Conservation (phyloP, 2,797 vertebrate species). For the Mallotus villosus region DNA sequence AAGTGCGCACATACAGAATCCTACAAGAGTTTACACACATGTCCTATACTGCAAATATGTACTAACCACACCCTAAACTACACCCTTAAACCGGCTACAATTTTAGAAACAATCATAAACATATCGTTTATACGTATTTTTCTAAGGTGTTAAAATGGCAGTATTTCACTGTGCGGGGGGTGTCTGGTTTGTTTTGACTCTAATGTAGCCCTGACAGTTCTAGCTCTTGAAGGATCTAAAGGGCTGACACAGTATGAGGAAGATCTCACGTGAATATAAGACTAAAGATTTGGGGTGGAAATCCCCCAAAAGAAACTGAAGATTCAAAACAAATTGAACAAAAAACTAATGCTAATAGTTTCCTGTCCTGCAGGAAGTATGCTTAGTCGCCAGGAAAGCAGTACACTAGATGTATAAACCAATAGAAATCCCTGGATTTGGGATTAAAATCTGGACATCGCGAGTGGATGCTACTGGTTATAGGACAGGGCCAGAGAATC, state of each 20-base stretch:
- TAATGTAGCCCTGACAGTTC: conserved; percentile 37
- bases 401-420: neutral
- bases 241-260: conserved; percentile 27
- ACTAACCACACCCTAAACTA: conserved; percentile 35
- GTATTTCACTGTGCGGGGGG: neutral
- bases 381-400: neutral
- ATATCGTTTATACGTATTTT: neutral
- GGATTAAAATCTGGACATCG: neutral
- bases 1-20: conserved; percentile 5
- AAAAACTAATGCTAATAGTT: conserved; percentile 22
- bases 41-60: conserved; percentile 17
- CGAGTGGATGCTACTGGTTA: neutral
- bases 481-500: neutral
- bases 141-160: neutral
- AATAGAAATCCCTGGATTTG: neutral
- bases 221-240: conserved; percentile 41
- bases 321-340: conserved; percentile 42
- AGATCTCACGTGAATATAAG: conserved; percentile 12
- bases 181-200: conserved; percentile 10
- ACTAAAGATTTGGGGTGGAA: conserved; percentile 25
- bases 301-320: conserved; percentile 47
- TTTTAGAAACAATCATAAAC: conserved; percentile 4
- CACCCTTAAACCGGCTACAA: conserved; percentile 14
- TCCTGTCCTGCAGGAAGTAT: conserved; percentile 69
- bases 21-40: conserved; percentile 11